A percentile compares a stretch with the other conserved stretches of the same genome.
These are phyloP conservation scores for Stenurella melanura DNA, from an alignment of 2,888 invertebrate genomes.

Conservation along the genomic window DNA sequence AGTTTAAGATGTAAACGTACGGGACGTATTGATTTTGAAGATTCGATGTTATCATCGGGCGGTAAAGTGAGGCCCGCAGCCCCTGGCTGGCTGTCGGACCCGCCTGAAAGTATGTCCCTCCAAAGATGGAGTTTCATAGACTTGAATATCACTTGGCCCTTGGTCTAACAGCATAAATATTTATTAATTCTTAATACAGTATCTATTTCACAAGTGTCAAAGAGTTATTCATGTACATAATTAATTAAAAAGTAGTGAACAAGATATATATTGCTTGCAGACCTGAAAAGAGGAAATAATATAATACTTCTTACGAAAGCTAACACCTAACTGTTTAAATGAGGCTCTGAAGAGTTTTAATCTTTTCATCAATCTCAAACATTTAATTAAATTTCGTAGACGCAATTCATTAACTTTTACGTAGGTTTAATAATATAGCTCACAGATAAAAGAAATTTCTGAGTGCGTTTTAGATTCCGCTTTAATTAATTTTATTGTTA, in stretches of 20 bases:
- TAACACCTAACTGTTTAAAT: slow-evolving; percentile 2
- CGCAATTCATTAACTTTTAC: slow-evolving; percentile 1
- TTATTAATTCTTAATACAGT: no score
- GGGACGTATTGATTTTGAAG: no score
- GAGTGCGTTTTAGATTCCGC: background rate
- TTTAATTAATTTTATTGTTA: slow-evolving; percentile 7
- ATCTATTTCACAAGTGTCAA: no score
- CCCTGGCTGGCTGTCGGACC: no score
- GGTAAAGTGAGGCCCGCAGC: no score
- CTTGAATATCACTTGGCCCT: no score
- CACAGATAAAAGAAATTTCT: background rate
- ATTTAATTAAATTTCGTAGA: slow-evolving; percentile 10
- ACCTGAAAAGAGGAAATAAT: background rate
- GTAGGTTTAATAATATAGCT: background rate
- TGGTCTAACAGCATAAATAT: no score
- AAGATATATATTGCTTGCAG: background rate
- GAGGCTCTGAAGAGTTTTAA: slow-evolving; percentile 9
- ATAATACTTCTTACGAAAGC: background rate
- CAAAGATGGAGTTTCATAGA: no score
- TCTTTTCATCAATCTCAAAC: slow-evolving; percentile 23
- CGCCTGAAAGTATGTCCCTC: no score
- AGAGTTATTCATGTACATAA: background rate
- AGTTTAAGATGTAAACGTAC: no score
- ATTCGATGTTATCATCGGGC: no score
- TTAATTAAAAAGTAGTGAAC: background rate